Evolutionary conservation across 2,113 vertebrate genomes (phyloP), one percentile per base, ranked within the genome.

Genomic region (Oreochromis aureus): DNA sequence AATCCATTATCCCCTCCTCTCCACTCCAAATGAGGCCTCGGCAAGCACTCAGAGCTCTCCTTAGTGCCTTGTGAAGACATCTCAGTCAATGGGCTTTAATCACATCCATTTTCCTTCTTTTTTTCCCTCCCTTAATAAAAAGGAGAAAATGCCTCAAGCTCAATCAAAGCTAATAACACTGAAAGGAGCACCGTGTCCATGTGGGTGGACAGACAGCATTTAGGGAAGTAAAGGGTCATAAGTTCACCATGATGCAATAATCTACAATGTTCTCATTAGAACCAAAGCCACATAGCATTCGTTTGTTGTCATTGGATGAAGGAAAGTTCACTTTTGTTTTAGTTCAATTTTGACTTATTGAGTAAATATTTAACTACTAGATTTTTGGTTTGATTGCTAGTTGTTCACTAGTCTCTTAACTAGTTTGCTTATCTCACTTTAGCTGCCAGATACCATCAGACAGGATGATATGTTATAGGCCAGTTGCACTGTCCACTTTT

Each of bases 21-120:
- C 66, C 58, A 7, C 87, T 90, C 87, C 39, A 83, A 93, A 91
- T 71, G 89, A 82, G 89, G 59, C 89, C 22, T 79, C 27, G 22
- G 83, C 82, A 83, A 51, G 56, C 89, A 92, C 91, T 93, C 58
- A 84, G 83, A 61, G 81, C 69, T 46, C 80, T 71, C 86, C 83
- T 91, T 83, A 80, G 61, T 83, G 92, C 81, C 88, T 86, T 13
- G 88, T 89, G 91, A 92, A 91, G 85, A 94, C 86, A 83, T 83
- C 89, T 89, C 86, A 91, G 93, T 95, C 94, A 93, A 94, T 95
- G 88, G 86, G 81, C 87, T 91, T 92, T 93, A 92, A 95, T 93
- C 92, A 90, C 80, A 34, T 84, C 87, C 80, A 86, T 89, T 93
- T 90, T 71, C 56, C 48, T 58, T 79, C 48, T 22, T 80, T 87